Evolutionary conservation across 2,797 vertebrate species (phyloP).

Genomic region (Melanotaenia boesemani): DNA sequence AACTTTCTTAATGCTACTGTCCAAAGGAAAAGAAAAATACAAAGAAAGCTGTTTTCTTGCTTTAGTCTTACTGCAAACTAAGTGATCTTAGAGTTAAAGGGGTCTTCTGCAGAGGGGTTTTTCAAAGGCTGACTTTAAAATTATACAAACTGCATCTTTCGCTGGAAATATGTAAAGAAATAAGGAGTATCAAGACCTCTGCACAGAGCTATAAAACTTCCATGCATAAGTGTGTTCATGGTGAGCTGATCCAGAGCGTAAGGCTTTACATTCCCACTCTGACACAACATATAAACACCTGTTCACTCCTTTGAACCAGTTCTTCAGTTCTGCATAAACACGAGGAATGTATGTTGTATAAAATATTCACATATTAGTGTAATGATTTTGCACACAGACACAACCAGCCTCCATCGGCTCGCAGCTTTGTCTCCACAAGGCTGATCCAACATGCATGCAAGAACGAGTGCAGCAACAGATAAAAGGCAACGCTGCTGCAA

Average conservation of each 20-base stretch:
- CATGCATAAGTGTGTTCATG: neutral
- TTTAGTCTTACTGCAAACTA: too few species aligned
- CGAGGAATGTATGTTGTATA: constrained; percentile 35
- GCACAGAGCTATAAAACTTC: neutral
- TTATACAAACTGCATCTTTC: too few species aligned
- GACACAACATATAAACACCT: constrained; percentile 18
- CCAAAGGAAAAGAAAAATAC: too few species aligned
- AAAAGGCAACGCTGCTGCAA: neutral
- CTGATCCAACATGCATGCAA: constrained; percentile 24
- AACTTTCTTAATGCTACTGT: too few species aligned
- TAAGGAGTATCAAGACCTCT: neutral
- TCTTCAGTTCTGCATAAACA: constrained; percentile 12
- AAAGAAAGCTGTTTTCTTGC: too few species aligned
- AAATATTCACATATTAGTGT: constrained; percentile 40
- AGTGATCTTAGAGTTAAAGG: too few species aligned
- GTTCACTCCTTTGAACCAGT: constrained; percentile 21
- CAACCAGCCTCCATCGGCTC: constrained; percentile 56
- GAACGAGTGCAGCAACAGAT: constrained; percentile 3
- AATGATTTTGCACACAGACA: constrained; percentile 11
- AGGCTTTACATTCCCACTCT: neutral
- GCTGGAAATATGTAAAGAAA: neutral
- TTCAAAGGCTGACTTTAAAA: too few species aligned
- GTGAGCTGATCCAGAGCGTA: neutral
- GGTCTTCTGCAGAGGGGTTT: too few species aligned
- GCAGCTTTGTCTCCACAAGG: constrained; percentile 48